Percentiles rank a stretch among this genome's conserved stretches.
phyloP scores from a whole-genome alignment of 1,140 invertebrate genomes.

The Linepithema humile region DNA sequence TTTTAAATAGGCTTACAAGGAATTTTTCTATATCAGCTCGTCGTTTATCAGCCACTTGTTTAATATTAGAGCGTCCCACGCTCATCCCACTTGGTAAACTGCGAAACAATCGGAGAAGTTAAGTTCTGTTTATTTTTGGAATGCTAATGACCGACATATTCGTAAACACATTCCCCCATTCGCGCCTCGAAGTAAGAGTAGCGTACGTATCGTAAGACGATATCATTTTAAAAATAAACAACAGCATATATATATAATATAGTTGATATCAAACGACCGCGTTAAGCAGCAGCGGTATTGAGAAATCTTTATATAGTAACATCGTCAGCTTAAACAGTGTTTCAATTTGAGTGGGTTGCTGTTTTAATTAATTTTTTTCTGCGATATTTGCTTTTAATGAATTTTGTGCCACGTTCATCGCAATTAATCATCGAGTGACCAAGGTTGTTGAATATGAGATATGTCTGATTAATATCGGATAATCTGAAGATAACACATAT shows the following conservation, averaged over 20 bases:
- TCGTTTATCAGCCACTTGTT: conserved; percentile 96
- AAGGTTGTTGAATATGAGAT: conserved; percentile 18
- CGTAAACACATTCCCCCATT: conserved; percentile 5
- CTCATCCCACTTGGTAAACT: conserved; percentile 91
- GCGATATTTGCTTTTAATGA: neutral
- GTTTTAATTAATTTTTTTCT: conserved; percentile 21
- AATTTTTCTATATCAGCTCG: conserved; percentile 94
- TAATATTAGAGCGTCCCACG: conserved; percentile 96
- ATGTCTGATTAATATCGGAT: conserved; percentile 48
- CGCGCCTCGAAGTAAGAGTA: neutral
- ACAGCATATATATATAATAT: no score
- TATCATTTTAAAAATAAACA: conserved; percentile 25
- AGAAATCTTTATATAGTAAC: neutral
- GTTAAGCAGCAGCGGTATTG: neutral
- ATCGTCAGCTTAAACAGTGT: neutral
- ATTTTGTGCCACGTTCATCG: neutral
- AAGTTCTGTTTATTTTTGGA: neutral
- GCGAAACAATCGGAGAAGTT: conserved; percentile 72
- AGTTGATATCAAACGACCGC: neutral
- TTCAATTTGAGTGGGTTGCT: neutral
- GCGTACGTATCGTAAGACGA: neutral
- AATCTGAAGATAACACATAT: conserved; percentile 51
- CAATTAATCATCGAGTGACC: conserved; percentile 39
- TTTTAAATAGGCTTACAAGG: conserved; percentile 92
- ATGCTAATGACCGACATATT: neutral